Evolutionary conservation across 2,113 vertebrate species (phyloP), one percentile per base, ranked within the genome.

Genomic region (Meriones unguiculatus): DNA sequence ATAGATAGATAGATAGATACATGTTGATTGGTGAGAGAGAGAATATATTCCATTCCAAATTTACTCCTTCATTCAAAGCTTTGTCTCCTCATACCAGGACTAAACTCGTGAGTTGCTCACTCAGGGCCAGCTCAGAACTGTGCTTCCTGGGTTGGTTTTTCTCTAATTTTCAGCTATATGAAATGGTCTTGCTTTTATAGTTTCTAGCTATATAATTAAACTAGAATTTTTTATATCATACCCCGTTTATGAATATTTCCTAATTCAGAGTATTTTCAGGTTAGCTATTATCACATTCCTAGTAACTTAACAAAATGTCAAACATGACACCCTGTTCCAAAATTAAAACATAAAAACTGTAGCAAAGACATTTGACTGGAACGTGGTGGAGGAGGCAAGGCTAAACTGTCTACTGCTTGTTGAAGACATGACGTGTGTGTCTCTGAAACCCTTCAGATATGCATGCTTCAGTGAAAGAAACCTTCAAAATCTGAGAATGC

Each of bases 211-310:
- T 50, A 5, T 6, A 92, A 92, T 92, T 92, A 67, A 87, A 87
- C 4, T 81, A 54, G 1, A 75, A 76, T 86, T 91, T 62, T 76
- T 22, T 59, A 72, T 89, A 95, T 96, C 46, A 94, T 28, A 80
- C 0, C 50, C 24, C 41, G 84, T 82, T 91, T 89, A 86, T 87
- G 82, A 89, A 89, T 96, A 62, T 77, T 93, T 81, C 38, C 41
- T 89, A 30, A 59, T 8, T 90, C 9, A 7, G 14, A 90, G 3
- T 81, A 72, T 92, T 90, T 90, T 89, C 32, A 73, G 8, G 38
- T 89, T 89, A 1, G 57, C 89, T 95, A 65, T 57, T 72, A 24
- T 22, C 86, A 85, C 46, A 76, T 88, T 87, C 22, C 69, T 76
- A 64, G 46, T 91, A 89, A 88, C 9, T 13, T 85, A 72, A 69